Percentiles rank a stretch among this genome's conserved stretches.
Conservation (phyloP, 2,113 vertebrate genomes). For the Ancistrus triradiatus region DNA sequence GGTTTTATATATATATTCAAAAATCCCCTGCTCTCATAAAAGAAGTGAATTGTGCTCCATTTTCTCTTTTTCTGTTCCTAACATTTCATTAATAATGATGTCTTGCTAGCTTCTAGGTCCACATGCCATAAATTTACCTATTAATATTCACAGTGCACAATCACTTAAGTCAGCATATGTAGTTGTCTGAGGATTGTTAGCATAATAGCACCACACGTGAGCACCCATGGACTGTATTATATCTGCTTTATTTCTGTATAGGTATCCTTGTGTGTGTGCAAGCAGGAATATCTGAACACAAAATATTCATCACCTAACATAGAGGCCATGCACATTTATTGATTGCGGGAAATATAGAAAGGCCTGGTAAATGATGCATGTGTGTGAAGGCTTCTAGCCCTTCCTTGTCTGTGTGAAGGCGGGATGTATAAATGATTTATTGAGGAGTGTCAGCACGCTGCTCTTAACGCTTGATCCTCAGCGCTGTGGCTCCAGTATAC, state of each 20-base stretch:
- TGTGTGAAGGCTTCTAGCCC: constrained; percentile 25
- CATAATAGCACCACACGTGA: constrained; percentile 19
- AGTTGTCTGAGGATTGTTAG: constrained; percentile 26
- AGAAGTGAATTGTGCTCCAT: not conserved
- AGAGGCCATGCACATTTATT: not conserved
- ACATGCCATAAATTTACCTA: constrained; percentile 31
- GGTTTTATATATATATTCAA: too few species aligned
- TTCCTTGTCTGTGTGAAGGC: constrained; percentile 19
- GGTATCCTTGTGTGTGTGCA: not conserved
- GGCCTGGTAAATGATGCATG: constrained; percentile 39
- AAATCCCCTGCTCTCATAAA: too few species aligned
- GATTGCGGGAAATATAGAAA: constrained; percentile 1
- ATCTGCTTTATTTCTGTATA: not conserved
- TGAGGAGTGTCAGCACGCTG: constrained; percentile 18
- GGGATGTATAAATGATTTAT: constrained; percentile 41
- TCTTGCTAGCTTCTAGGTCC: constrained; percentile 23
- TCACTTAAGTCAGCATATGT: constrained; percentile 27
- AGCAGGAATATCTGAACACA: constrained; percentile 11
- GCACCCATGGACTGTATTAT: constrained; percentile 4
- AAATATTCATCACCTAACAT: constrained; percentile 7
- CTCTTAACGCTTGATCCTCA: constrained; percentile 34
- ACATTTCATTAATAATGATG: constrained; percentile 15
- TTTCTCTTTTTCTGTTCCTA: not conserved
- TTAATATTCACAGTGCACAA: constrained; percentile 18
- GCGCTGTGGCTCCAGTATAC: constrained; percentile 18